These are phyloP conservation scores for Nowickia ferox DNA, from an alignment of 2,888 invertebrate species.

Conservation along the genomic window DNA sequence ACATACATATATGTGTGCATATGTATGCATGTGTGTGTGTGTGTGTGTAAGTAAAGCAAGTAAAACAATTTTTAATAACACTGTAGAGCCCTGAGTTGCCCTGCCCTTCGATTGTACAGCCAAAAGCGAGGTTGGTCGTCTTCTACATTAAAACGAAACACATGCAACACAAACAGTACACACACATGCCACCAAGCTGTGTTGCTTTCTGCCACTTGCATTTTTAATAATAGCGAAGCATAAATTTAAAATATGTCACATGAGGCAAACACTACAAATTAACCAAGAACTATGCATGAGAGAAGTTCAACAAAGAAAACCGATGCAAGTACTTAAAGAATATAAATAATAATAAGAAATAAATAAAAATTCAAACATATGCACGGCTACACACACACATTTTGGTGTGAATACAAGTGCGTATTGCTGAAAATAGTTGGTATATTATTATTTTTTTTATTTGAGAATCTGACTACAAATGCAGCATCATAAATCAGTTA, in stretches of 20 bases:
- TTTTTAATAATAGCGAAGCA: conserved; percentile 61
- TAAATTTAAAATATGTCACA: conserved; percentile 66
- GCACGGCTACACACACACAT: neutral
- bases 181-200: conserved; percentile 37
- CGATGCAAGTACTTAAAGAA: neutral
- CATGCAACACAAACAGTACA: conserved; percentile 10
- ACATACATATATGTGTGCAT: neutral
- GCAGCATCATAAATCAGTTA: conserved; percentile 69
- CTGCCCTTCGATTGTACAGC: conserved; percentile 18
- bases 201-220: conserved; percentile 28
- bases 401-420: neutral
- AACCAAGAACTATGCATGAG: conserved; percentile 55
- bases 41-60: neutral
- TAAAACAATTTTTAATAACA: conserved; percentile 53
- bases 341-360: neutral
- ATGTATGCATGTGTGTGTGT: neutral
- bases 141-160: neutral
- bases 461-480: conserved; percentile 7
- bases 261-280: conserved; percentile 59
- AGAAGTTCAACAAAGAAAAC: conserved; percentile 34
- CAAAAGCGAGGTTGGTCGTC: conserved; percentile 11
- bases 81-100: conserved; percentile 46
- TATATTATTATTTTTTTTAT: conserved; percentile 6
- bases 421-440: conserved; percentile 20
- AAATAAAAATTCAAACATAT: neutral